A percentile compares a stretch with the other conserved stretches of the same genome.
These are phyloP conservation scores for Drosophila biarmipes DNA, from an alignment of 1,140 invertebrate species.

Conservation along the genomic window DNA sequence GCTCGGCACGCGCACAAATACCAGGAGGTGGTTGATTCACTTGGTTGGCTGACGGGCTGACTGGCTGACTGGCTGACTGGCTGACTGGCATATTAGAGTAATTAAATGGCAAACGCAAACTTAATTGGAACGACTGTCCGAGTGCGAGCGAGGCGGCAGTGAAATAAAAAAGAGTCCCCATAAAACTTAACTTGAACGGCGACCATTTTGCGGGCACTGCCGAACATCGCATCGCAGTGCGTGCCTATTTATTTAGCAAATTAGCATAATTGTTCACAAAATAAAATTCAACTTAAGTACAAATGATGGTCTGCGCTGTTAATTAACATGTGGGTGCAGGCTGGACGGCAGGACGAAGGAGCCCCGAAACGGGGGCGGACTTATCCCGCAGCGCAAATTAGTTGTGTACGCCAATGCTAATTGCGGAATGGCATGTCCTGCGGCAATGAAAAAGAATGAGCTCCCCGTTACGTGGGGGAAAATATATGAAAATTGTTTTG, in stretches of 20 bases:
- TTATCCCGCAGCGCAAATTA: slow-evolving; percentile 81
- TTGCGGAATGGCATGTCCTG: slow-evolving; percentile 74
- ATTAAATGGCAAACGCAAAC: slow-evolving; percentile 79
- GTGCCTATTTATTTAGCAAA: slow-evolving; percentile 83
- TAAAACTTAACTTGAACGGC: slow-evolving; percentile 80
- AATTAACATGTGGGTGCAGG: slow-evolving; percentile 80
- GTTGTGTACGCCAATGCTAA: slow-evolving; percentile 83
- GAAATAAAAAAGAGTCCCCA: slow-evolving; percentile 77
- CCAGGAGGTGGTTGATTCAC: slow-evolving; percentile 56
- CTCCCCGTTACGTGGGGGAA: slow-evolving; percentile 40
- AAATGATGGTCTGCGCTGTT: slow-evolving; percentile 75
- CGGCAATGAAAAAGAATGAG: slow-evolving; percentile 65
- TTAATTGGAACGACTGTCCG: slow-evolving; percentile 67
- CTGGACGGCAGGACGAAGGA: slow-evolving; percentile 28
- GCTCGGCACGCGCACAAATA: slow-evolving; percentile 76
- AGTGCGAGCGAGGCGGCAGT: slow-evolving; percentile 58
- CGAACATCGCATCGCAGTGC: slow-evolving; percentile 26
- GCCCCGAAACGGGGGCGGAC: slow-evolving; percentile 9
- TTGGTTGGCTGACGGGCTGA: slow-evolving; percentile 31
- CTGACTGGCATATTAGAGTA: slow-evolving; percentile 67
- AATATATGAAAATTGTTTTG: slow-evolving; percentile 84
- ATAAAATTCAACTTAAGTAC: slow-evolving; percentile 84
- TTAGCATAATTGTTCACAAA: slow-evolving; percentile 84
- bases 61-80: slow-evolving; percentile 19
- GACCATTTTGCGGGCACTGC: slow-evolving; percentile 63